A percentile compares a stretch with the other conserved stretches of the same genome.
phyloP scores from a whole-genome alignment of 2,797 vertebrate genomes.

The Emydoidea blandingii region DNA sequence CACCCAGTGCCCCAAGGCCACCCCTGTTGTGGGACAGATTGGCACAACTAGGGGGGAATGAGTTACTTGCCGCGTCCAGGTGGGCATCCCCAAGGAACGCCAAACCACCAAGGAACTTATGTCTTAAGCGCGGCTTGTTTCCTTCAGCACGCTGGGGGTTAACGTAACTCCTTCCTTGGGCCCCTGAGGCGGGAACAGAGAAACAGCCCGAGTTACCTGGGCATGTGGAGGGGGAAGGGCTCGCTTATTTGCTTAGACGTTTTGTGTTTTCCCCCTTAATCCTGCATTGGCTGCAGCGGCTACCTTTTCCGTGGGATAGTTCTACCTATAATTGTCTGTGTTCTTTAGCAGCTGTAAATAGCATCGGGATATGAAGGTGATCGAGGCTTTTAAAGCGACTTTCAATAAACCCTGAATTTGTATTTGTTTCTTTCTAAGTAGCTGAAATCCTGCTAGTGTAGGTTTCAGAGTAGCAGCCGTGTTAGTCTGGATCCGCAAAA shows the following conservation, averaged over 20 bases:
- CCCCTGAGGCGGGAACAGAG: too few species aligned
- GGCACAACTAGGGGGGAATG: too few species aligned
- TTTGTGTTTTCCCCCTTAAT: background rate
- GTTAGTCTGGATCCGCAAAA: too few species aligned
- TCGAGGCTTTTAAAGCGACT: background rate
- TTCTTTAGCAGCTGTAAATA: background rate
- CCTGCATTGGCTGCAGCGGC: background rate
- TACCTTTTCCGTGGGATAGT: background rate
- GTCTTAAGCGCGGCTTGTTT: too few species aligned
- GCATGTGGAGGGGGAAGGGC: background rate
- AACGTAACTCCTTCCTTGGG: too few species aligned
- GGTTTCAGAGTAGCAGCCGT: background rate
- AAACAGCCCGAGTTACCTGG: background rate
- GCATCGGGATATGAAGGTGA: background rate
- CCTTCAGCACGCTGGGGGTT: too few species aligned
- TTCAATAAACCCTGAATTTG: background rate
- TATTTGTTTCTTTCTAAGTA: background rate
- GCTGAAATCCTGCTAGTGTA: background rate
- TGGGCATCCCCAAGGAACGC: too few species aligned
- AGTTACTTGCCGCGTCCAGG: too few species aligned
- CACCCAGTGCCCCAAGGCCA: too few species aligned
- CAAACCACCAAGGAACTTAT: background rate
- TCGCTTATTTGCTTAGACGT: background rate
- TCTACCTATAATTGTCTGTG: background rate
- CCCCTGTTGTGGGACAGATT: background rate